Evolutionary conservation across 2,797 vertebrate species (phyloP).

Genomic region (Urocyon cinereoargenteus): DNA sequence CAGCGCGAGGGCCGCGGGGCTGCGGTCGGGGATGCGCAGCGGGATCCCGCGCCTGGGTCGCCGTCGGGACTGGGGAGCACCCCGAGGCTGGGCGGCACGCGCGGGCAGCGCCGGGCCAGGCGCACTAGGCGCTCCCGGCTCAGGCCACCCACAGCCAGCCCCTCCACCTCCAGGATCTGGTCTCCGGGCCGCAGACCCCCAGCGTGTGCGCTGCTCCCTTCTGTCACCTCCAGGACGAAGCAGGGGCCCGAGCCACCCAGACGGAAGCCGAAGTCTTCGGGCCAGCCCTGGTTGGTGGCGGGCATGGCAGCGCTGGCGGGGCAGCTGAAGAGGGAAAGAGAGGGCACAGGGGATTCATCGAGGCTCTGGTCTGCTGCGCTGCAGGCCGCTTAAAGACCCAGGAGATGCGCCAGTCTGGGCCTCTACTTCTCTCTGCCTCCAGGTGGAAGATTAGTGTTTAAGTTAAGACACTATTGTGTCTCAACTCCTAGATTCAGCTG

Average conservation of each 20-base stretch:
- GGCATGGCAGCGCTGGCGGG: slow-evolving; percentile 91
- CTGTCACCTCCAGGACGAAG: slow-evolving; percentile 95
- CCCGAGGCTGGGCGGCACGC: slow-evolving; percentile 97
- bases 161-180: slow-evolving; percentile 98
- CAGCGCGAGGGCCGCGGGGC: neutral
- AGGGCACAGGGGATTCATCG: neutral
- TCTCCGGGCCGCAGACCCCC: slow-evolving; percentile 95
- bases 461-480: neutral
- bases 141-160: slow-evolving; percentile 93
- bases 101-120: slow-evolving; percentile 93
- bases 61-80: slow-evolving; percentile 90
- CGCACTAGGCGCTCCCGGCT: slow-evolving; percentile 89
- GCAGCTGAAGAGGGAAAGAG: slow-evolving; percentile 84
- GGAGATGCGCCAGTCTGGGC: neutral
- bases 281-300: slow-evolving; percentile 95
- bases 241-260: slow-evolving; percentile 94
- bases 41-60: slow-evolving; percentile 85
- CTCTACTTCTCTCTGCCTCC: neutral
- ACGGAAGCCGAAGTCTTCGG: slow-evolving; percentile 97
- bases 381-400: neutral
- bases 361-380: fast-evolving
- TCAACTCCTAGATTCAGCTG: neutral
- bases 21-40: slow-evolving; percentile 54
- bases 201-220: slow-evolving; percentile 95
- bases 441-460: neutral